Conservation (phyloP, 2,797 vertebrate species). For the Ceyx erithaca region DNA sequence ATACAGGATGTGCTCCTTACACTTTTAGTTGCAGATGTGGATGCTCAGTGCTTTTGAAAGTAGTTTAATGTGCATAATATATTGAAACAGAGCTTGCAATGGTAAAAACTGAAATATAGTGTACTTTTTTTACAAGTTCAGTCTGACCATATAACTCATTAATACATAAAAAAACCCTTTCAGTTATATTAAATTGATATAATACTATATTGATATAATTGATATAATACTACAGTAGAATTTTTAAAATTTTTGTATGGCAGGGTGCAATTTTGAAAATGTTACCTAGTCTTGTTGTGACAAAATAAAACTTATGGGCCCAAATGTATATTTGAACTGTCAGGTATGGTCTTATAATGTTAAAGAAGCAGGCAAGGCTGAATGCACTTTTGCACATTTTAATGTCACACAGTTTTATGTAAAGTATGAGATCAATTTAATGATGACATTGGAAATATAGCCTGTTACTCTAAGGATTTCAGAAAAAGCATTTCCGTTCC, state of each 20-base stretch:
- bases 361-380: neutral
- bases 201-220: too few species aligned
- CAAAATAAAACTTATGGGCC: neutral
- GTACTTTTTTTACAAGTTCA: neutral
- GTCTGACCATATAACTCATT: neutral
- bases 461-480: neutral
- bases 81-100: neutral
- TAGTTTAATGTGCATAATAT: neutral
- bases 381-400: neutral
- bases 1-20: neutral
- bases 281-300: neutral
- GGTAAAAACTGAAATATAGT: neutral
- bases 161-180: neutral
- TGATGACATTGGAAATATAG: neutral
- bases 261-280: neutral
- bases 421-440: neutral
- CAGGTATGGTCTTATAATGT: neutral
- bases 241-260: neutral
- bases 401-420: neutral
- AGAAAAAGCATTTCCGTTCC: neutral
- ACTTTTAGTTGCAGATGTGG: neutral
- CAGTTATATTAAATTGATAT: neutral
- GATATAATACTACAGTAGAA: neutral
- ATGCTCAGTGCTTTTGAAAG: neutral
- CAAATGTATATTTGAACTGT: neutral